Evolutionary conservation across 2,797 vertebrate species (phyloP).

Genomic region (Chrysocyon brachyurus): DNA sequence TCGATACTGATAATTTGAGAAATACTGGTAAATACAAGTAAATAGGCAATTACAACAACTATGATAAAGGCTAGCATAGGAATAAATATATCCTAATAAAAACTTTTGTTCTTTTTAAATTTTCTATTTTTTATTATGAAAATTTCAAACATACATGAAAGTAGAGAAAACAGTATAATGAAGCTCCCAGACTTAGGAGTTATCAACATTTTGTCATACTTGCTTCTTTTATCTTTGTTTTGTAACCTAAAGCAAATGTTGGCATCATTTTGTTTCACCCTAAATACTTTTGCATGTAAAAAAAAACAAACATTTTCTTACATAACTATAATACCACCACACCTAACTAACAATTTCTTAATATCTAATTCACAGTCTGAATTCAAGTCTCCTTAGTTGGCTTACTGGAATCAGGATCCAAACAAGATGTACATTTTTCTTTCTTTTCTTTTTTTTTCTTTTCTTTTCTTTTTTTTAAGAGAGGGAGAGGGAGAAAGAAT

Average conservation of each 20-base stretch:
- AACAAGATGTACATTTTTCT: neutral
- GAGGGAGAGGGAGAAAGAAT: neutral
- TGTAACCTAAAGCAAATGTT: neutral
- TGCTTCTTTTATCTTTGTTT: neutral
- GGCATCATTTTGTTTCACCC: slow-evolving; percentile 37
- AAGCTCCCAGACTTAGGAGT: neutral
- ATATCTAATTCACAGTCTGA: neutral
- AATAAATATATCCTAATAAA: slow-evolving; percentile 33
- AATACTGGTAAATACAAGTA: neutral
- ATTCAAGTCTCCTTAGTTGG: neutral
- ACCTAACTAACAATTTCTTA: neutral
- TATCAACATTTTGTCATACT: slow-evolving; percentile 35
- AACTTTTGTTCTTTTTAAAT: neutral
- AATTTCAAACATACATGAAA: slow-evolving; percentile 22
- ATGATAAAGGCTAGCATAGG: slow-evolving; percentile 21
- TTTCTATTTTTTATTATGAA: slow-evolving; percentile 17
- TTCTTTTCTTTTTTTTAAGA: neutral
- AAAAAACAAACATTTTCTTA: slow-evolving; percentile 1
- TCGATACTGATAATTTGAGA: slow-evolving; percentile 33
- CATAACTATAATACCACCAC: neutral
- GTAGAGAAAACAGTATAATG: neutral
- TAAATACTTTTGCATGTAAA: slow-evolving; percentile 9
- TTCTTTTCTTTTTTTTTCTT: neutral
- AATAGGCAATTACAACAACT: neutral
- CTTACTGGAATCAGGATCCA: neutral